Conservation (phyloP, 2,888 invertebrate genomes). For the Coelopa pilipes region DNA sequence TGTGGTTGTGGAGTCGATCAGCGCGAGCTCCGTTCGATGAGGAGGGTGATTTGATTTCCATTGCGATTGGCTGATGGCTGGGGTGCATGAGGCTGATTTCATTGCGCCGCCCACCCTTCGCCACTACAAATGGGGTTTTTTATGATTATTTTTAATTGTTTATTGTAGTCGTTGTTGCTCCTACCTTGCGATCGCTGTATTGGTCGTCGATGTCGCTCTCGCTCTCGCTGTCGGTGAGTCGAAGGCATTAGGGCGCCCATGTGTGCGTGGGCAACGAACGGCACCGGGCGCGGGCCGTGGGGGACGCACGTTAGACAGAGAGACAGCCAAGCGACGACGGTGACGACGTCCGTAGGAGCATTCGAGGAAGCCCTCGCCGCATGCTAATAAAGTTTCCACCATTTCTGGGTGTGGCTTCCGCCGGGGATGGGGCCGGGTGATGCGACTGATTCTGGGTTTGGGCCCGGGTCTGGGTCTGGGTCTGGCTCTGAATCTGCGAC, state of each 20-base stretch:
- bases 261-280: neutral
- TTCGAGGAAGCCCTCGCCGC: slow-evolving; percentile 3
- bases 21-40: too few relatives aligned
- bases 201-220: neutral
- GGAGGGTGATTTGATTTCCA: too few relatives aligned
- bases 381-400: slow-evolving; percentile 37
- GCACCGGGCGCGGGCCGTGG: too few relatives aligned
- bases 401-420: slow-evolving; percentile 47
- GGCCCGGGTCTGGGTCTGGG: too few relatives aligned
- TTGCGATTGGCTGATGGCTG: neutral
- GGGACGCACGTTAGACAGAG: too few relatives aligned
- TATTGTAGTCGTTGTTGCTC: too few relatives aligned
- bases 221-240: neutral
- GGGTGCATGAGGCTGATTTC: neutral
- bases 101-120: neutral
- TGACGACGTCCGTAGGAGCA: too few relatives aligned
- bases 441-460: too few relatives aligned
- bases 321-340: too few relatives aligned
- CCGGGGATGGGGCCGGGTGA: slow-evolving; percentile 5
- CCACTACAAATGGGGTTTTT: neutral
- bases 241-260: neutral
- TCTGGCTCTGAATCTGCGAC: too few relatives aligned
- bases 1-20: too few relatives aligned
- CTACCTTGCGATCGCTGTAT: too few relatives aligned
- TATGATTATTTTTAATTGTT: neutral